Evolutionary conservation across 1,140 invertebrate species (phyloP), one percentile per base, ranked within the genome.

Genomic region (Leptinotarsa undecemlineata): DNA sequence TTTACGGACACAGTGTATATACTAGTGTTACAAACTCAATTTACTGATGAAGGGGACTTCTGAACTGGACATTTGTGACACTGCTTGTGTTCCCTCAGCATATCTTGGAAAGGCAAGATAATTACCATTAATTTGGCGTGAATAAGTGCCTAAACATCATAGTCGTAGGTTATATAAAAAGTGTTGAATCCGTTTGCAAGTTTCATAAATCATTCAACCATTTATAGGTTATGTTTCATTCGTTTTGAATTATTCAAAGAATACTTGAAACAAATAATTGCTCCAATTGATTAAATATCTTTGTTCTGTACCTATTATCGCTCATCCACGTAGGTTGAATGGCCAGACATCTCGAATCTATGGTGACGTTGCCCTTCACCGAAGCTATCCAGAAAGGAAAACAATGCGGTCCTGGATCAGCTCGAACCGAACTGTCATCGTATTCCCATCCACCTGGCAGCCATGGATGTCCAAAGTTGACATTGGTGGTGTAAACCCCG

Each of bases 311-410:
- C 90, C 87, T 90, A 80, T 89, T 86, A 82, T 91, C 89, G 70
- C 86, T 85, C 91, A 93, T 92, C 91, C 91, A 92, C 4, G 88
- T 89, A 0, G 90, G 91, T 78, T 89, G 87, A 48, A 91, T 89
- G 77, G 87, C 87, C 26, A 92, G 81, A 81, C 91, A 92, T 17
- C 89, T 87, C 20, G 84, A 86, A 69, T 87, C 82, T 8, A 90
- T 79, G 23, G 89, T 79, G 6, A 78, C 77, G 21, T 86, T 85
- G 42, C 88, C 83, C 74, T 85, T 85, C 33, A 88, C 87, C 42
- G 89, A 87, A 19, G 86, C 88, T 33, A 90, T 90, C 79, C 87
- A 86, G 79, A 86, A 87, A n/a, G 87, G 86, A 47, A 88, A 82
- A 76, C 88, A 89, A 76, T 87, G 85, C 1, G 75, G 74, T 2